Percentiles rank a stretch among this genome's conserved stretches.
Conservation (phyloP, 2,797 vertebrate species). For the Crotalus adamanteus region DNA sequence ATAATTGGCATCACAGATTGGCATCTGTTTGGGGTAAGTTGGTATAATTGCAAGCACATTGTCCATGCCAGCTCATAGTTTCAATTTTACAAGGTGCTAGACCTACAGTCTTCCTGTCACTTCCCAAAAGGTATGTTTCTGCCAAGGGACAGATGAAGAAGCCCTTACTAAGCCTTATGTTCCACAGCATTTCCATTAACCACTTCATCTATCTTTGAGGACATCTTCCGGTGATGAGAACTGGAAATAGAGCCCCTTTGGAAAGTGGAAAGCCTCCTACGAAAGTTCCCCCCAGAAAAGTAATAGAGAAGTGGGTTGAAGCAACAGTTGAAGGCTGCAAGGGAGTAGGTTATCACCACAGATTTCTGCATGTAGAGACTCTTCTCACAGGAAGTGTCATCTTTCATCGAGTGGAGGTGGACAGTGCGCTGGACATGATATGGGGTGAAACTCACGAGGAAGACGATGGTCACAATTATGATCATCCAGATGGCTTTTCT, state of each 20-base stretch:
- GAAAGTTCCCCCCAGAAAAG: slow-evolving; percentile 90
- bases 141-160: neutral
- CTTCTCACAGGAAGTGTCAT: slow-evolving; percentile 64
- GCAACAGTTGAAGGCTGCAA: slow-evolving; percentile 91
- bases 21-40: too few species aligned
- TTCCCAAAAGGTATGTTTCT: neutral
- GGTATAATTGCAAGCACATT: neutral
- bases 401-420: slow-evolving; percentile 76
- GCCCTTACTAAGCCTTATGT: neutral
- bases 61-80: neutral
- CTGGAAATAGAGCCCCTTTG: slow-evolving; percentile 70
- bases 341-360: slow-evolving; percentile 86
- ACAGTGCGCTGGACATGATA: slow-evolving; percentile 91
- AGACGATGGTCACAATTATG: slow-evolving; percentile 83
- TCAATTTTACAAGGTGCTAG: neutral
- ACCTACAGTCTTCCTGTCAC: neutral
- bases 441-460: slow-evolving; percentile 89
- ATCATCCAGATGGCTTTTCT: slow-evolving; percentile 89
- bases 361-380: slow-evolving; percentile 83
- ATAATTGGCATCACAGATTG: neutral
- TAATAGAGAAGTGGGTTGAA: slow-evolving; percentile 95
- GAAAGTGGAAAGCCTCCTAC: slow-evolving; percentile 80
- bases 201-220: slow-evolving; percentile 59
- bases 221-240: slow-evolving; percentile 57
- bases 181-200: slow-evolving; percentile 33